Evolutionary conservation across 64 coral and sea anemone species (phyloP), one percentile per base, ranked within the genome.

Genomic region (Montipora foliosa): DNA sequence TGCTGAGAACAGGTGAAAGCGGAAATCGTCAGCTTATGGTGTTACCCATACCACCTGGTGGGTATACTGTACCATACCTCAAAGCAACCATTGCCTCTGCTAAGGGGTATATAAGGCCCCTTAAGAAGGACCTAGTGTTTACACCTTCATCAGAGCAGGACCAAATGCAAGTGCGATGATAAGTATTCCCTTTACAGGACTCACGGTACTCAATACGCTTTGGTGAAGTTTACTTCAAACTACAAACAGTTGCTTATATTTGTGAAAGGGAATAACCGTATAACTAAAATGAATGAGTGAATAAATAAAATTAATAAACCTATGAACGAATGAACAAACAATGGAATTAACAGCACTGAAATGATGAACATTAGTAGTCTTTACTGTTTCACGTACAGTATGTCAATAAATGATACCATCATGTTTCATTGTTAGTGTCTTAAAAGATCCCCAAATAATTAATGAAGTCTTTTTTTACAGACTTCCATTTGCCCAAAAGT

Each of bases 21-120:
- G 75, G 88, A 61, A 90, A 79, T 44, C 87, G 87, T 44, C 74
- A 89, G 69, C 74, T 89, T 75, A 76, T 89, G 47, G 67, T 88
- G 71, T 74, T 74, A 74, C 24, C 71, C 71, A 24, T 74, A 74
- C 71, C 71, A 74, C 71, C n/a, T 74, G 71, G 20, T 74, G n/a
- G 71, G 71, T 74, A 74, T 74, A 74, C 22, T 67, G 82, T 86
- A 67, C 59, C 58, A 66, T 86, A 86, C 82, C 59, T 86, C 37
- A 86, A 86, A 86, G 60, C 82, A 86, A 86, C 82, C 68, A 61
- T 66, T 86, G 82, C 59, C 53, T 67, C 61, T 67, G 82, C 82
- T 46, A 85, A 85, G 67, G 82, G 58, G 64, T 87, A 87, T 87
- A 45, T 46, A 87, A 87, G 64, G 72, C 84, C 84, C 72, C 64